A percentile compares a stretch with the other conserved stretches of the same genome.
These are phyloP conservation scores for Oryctolagus cuniculus DNA, from an alignment of 2,113 vertebrate genomes.

Conservation along the genomic window mOryCun1.1 NC_091434.1:3599501-3600000, in stretches of 20 bases:
- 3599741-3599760: neutral
- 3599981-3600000: rapidly evolving
- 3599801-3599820: rapidly evolving
- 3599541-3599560: no score
- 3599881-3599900: rapidly evolving
- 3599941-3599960: no score
- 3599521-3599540: no score
- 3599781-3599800: rapidly evolving
- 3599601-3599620: no score
- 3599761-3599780: rapidly evolving
- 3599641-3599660: no score
- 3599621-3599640: no score
- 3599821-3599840: neutral
- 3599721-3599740: neutral
- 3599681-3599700: no score
- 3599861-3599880: rapidly evolving
- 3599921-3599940: neutral
- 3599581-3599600: no score
- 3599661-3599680: no score
- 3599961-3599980: neutral
- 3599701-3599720: no score
- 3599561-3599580: no score
- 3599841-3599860: rapidly evolving
- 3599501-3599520: neutral
- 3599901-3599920: no score